Evolutionary conservation across 2,888 invertebrate genomes (phyloP), one percentile per base, ranked within the genome.

Genomic region (Polymixis lichenea): DNA sequence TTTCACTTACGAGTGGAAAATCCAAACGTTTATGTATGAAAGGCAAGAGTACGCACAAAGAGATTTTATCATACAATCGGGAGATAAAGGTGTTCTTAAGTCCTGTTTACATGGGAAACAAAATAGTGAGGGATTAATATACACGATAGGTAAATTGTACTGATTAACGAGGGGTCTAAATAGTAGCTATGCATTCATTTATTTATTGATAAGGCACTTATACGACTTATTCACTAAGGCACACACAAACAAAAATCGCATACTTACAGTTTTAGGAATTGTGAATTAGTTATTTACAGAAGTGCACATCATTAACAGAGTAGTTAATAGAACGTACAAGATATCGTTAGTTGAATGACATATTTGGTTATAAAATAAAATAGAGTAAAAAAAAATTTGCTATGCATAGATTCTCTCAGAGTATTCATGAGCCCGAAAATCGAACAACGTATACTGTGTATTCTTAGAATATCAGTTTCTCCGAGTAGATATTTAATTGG

Each of bases 11-110:
- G 32, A 62, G 28, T 43, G 32, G 32, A 65, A 51, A 68, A 72
- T 69, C 22, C 28, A 69, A 4, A 69, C 15, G 13, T 22, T 4
- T 32, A 32, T 38, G 32, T 67, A 67, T 68, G 32, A 64, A 46
- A 65, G 55, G 43, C 46, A 67, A 55, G 28, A 56, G 38, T 43
- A 38, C 8, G 4, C 11, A 58, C 72, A 70, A 73, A 77, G 43
- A 69, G 80, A 65, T 72, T 56, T 77, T 77, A 72, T 72, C 64
- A 43, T 28, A 72, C 25, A 80, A 56, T 69, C 60, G 32, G 32
- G 22, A 65, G 72, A 72, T 77, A 72, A 72, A 61, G 61, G 69
- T 72, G 25, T n/a, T 38, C 65, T 58, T 61, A 72, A 43, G 60
- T 22, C 11, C 15, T 25, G 55, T 80, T 51, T 46, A 80, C 55